These are phyloP conservation scores for Drosophila quinaria DNA, from an alignment of 2,888 invertebrate species.

Conservation along the genomic window DNA sequence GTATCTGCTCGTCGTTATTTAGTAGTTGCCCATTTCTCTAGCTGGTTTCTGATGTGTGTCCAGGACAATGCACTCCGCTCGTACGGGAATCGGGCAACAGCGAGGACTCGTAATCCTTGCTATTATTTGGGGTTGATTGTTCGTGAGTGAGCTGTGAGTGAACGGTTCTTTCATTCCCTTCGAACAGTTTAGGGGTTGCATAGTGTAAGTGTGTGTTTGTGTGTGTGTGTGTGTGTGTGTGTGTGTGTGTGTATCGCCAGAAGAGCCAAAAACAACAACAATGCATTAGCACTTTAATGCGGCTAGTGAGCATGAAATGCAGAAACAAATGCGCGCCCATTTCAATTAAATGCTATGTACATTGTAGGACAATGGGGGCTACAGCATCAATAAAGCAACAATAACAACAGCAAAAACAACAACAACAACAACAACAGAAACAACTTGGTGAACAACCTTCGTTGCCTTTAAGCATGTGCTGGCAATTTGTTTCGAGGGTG, in stretches of 20 bases:
- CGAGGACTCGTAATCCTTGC: slow-evolving; percentile 69
- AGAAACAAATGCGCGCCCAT: slow-evolving; percentile 78
- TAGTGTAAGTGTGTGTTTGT: too few relatives aligned
- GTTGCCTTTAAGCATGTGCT: slow-evolving; percentile 46
- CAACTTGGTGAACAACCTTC: slow-evolving; percentile 40
- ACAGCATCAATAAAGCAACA: slow-evolving; percentile 55
- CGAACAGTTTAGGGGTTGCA: slow-evolving; percentile 62
- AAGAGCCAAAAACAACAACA: slow-evolving; percentile 80
- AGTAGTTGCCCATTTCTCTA: neutral
- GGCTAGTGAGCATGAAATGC: slow-evolving; percentile 79
- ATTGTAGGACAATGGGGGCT: slow-evolving; percentile 50
- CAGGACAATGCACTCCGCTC: slow-evolving; percentile 75
- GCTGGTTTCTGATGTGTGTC: slow-evolving; percentile 18
- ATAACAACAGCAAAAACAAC: slow-evolving; percentile 44
- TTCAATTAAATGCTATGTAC: slow-evolving; percentile 77
- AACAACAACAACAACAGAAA: slow-evolving; percentile 25
- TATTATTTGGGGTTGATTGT: slow-evolving; percentile 79
- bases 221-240: too few relatives aligned
- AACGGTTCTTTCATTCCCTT: slow-evolving; percentile 23
- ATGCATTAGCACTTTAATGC: slow-evolving; percentile 83
- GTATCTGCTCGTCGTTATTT: slow-evolving; percentile 13
- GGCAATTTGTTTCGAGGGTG: slow-evolving; percentile 78
- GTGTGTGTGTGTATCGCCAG: slow-evolving; percentile 23
- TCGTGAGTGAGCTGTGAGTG: slow-evolving; percentile 63
- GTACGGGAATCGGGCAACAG: slow-evolving; percentile 20